These are phyloP conservation scores for Volucella zonaria DNA, from an alignment of 2,888 invertebrate genomes.

Conservation along the genomic window DNA sequence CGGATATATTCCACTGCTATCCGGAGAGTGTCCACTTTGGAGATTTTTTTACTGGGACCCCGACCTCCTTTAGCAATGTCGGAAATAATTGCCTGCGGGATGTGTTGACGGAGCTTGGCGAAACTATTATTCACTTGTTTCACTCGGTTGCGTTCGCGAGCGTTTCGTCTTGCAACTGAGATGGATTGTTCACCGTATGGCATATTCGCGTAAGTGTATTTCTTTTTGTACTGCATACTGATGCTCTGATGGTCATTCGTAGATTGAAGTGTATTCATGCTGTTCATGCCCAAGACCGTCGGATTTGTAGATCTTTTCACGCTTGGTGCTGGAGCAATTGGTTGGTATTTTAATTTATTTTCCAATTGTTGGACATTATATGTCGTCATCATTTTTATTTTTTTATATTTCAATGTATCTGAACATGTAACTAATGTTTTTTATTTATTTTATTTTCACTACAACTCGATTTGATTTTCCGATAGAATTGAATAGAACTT, in stretches of 20 bases:
- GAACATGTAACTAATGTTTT: slow-evolving; percentile 58
- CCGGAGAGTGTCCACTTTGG: slow-evolving; percentile 94
- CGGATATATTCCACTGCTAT: slow-evolving; percentile 95
- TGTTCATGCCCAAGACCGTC: slow-evolving; percentile 72
- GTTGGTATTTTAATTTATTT: slow-evolving; percentile 74
- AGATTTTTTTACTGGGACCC: slow-evolving; percentile 91
- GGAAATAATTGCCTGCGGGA: slow-evolving; percentile 90
- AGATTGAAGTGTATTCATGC: slow-evolving; percentile 68
- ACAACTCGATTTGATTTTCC: slow-evolving; percentile 37
- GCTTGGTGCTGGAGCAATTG: slow-evolving; percentile 85
- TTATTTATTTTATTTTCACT: slow-evolving; percentile 49
- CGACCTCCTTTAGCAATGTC: slow-evolving; percentile 87
- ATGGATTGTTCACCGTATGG: slow-evolving; percentile 90
- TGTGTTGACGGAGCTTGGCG: slow-evolving; percentile 93
- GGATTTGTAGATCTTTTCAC: slow-evolving; percentile 54
- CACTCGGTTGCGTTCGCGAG: slow-evolving; percentile 95
- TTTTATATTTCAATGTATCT: slow-evolving; percentile 45
- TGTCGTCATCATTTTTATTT: slow-evolving; percentile 60
- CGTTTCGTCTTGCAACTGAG: slow-evolving; percentile 94
- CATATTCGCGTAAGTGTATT: slow-evolving; percentile 87
- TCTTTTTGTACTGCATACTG: slow-evolving; percentile 85
- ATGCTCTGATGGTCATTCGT: slow-evolving; percentile 39
- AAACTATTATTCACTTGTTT: slow-evolving; percentile 97
- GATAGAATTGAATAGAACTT: slow-evolving; percentile 77
- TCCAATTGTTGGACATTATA: slow-evolving; percentile 75